Conservation (phyloP, 2,797 vertebrate species). For the Novumbra hubbsi region DNA sequence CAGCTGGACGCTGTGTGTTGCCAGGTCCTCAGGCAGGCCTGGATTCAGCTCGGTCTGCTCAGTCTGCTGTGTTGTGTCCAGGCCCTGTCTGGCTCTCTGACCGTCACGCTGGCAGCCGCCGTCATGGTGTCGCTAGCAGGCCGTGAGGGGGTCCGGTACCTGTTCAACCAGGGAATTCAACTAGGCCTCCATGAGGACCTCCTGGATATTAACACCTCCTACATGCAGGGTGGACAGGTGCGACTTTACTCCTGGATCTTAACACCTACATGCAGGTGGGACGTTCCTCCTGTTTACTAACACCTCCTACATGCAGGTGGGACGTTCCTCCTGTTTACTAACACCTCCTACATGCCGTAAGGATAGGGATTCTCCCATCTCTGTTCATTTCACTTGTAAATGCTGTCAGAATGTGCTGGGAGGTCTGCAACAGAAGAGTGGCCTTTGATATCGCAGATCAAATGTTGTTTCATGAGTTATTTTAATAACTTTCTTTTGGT, state of each 20-base stretch:
- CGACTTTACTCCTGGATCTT: not conserved
- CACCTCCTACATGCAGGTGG: constrained; percentile 47
- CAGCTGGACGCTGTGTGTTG: constrained; percentile 34
- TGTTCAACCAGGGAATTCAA: constrained; percentile 35
- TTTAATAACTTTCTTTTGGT: no score
- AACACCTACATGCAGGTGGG: no score
- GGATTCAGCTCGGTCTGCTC: constrained; percentile 27
- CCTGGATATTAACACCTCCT: constrained; percentile 56
- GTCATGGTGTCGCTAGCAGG: constrained; percentile 19
- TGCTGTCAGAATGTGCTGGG: no score
- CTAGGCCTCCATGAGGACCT: constrained; percentile 48
- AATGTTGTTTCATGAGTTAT: no score
- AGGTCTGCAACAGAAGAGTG: no score
- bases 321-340: not conserved
- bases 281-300: constrained; percentile 58
- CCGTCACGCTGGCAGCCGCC: not conserved
- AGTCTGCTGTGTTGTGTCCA: constrained; percentile 15
- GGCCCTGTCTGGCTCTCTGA: constrained; percentile 16
- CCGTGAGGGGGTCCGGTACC: constrained; percentile 7
- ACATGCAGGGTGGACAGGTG: constrained; percentile 35
- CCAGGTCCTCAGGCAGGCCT: constrained; percentile 31
- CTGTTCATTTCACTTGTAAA: no score
- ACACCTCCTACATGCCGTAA: no score
- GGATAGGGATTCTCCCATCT: no score
- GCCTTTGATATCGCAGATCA: no score